These are phyloP conservation scores for Hirtodrosophila histrioides DNA, from an alignment of 2,888 invertebrate species.

Conservation along the genomic window DNA sequence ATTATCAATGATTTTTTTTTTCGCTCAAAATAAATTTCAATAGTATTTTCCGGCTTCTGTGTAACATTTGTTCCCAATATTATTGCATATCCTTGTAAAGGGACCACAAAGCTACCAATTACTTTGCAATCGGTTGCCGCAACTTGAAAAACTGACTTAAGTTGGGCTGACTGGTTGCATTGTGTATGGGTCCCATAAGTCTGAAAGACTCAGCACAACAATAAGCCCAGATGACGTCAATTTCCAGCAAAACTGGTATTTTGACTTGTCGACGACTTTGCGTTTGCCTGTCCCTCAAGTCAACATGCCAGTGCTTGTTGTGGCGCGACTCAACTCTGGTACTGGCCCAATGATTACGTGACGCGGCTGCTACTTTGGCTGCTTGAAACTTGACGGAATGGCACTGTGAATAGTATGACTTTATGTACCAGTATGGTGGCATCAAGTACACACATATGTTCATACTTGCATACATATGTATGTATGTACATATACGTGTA, in stretches of 20 bases:
- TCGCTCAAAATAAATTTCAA: no score
- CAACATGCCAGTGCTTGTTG: conserved; percentile 16
- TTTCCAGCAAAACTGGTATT: conserved; percentile 65
- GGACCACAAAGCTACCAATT: no score
- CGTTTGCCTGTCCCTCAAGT: conserved; percentile 5
- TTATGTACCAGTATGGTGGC: conserved; percentile 24
- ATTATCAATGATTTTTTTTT: no score
- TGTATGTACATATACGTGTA: no score
- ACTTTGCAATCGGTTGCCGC: no score
- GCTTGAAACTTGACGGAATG: conserved; percentile 49
- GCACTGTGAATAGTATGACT: conserved; percentile 15
- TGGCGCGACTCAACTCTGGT: conserved; percentile 9
- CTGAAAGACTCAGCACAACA: conserved; percentile 32
- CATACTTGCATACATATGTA: neutral
- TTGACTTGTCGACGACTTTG: conserved; percentile 36
- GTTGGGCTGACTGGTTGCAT: no score
- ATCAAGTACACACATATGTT: conserved; percentile 8
- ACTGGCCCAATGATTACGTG: conserved; percentile 66
- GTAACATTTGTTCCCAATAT: no score
- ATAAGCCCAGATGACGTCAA: conserved; percentile 44
- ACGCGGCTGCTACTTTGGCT: conserved; percentile 43
- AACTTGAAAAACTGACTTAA: no score
- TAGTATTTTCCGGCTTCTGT: no score
- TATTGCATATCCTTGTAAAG: no score
- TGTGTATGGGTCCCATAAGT: no score